Percentiles rank a stretch among this genome's conserved stretches.
These are phyloP conservation scores for Drosophila paranaensis DNA, from an alignment of 2,888 invertebrate species.

Conservation along the genomic window DNA sequence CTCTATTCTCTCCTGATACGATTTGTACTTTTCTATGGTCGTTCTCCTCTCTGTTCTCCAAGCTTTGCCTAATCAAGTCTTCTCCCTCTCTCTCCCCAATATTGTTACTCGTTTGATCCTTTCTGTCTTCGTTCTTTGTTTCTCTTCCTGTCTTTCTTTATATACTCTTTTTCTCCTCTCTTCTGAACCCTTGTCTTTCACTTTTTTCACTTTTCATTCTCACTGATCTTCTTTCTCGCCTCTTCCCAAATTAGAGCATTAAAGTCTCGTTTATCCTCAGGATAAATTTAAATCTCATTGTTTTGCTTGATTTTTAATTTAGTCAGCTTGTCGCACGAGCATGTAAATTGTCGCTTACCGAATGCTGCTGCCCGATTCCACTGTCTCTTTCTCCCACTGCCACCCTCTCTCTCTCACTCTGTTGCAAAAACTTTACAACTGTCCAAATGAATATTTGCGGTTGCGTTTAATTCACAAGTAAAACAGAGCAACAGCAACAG, in stretches of 20 bases:
- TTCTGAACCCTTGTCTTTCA: neutral
- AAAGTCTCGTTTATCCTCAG: neutral
- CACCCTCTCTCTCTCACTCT: conserved; percentile 24
- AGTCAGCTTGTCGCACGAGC: conserved; percentile 77
- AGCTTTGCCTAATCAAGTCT: neutral
- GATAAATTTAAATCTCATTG: neutral
- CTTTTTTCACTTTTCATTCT: too few relatives aligned
- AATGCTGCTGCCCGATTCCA: conserved; percentile 18
- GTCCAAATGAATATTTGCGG: conserved; percentile 85
- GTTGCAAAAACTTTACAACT: conserved; percentile 82
- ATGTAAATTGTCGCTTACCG: conserved; percentile 64
- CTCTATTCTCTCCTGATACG: neutral
- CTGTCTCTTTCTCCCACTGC: neutral
- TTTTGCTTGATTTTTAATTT: conserved; percentile 79
- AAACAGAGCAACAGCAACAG: conserved; percentile 61
- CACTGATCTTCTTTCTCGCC: neutral
- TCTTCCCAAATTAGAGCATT: conserved; percentile 7
- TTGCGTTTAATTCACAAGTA: conserved; percentile 85
- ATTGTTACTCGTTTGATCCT: too few relatives aligned
- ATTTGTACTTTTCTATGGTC: neutral
- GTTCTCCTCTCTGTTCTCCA: neutral
- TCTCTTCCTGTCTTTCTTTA: too few relatives aligned
- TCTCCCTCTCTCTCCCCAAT: too few relatives aligned
- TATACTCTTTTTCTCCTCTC: neutral
- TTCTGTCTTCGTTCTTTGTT: neutral